A percentile compares a stretch with the other conserved stretches of the same genome.
These are phyloP conservation scores for Orchesellides sinensis DNA, from an alignment of 2,888 invertebrate species.

Conservation along the genomic window DNA sequence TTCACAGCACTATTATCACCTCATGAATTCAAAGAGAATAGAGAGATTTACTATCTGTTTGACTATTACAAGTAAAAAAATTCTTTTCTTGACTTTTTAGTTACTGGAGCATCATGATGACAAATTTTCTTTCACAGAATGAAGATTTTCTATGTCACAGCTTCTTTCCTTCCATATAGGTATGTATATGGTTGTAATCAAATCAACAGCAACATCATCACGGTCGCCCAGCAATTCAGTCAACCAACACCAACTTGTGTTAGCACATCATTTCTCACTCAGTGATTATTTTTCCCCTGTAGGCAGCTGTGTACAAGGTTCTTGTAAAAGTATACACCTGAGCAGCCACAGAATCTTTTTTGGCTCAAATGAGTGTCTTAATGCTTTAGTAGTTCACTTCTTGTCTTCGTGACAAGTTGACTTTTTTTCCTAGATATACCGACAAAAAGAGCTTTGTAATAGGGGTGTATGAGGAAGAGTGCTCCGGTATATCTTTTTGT, in stretches of 20 bases:
- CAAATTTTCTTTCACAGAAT: background rate
- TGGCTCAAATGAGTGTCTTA: too few relatives aligned
- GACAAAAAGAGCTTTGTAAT: too few relatives aligned
- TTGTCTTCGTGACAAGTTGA: slow-evolving; percentile 51
- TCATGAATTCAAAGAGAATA: slow-evolving; percentile 31
- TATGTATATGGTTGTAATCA: too few relatives aligned
- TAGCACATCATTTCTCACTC: background rate
- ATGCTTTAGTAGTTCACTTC: background rate
- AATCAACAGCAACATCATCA: background rate
- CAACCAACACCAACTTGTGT: background rate
- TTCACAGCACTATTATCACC: slow-evolving; percentile 71
- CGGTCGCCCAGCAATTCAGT: background rate
- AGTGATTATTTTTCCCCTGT: background rate
- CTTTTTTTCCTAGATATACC: slow-evolving; percentile 11
- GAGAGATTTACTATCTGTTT: background rate
- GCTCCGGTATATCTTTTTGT: background rate
- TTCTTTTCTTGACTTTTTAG: slow-evolving; percentile 1
- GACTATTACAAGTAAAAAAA: background rate
- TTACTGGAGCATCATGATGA: slow-evolving; percentile 41
- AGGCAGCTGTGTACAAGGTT: too few relatives aligned
- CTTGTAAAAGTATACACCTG: too few relatives aligned
- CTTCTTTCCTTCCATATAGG: background rate
- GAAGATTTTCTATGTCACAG: background rate
- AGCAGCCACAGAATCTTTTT: too few relatives aligned
- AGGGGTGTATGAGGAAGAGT: background rate